Base-by-base conservation (phyloP, 2,797 vertebrate species). In the Chelonia mydas region DNA sequence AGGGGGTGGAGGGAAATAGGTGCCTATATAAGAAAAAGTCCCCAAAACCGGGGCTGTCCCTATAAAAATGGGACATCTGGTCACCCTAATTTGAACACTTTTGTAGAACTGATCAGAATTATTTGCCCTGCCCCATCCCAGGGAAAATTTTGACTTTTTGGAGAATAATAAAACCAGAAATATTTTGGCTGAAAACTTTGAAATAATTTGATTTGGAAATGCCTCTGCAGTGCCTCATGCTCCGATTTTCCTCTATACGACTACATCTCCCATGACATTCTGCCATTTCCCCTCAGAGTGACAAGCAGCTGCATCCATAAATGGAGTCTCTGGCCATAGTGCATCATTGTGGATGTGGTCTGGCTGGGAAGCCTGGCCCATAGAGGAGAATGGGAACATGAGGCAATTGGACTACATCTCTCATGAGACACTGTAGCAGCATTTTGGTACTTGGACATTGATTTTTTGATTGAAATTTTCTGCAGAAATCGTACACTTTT, bases 251-350 rank as follows among this genome's bases (percentile, higher is more conserved):
- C 21, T 25, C 12, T 81, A 23, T 7, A 31, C 84, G 53, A 72
- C 19, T 3, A 6, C 25, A 33, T 55, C 17, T 33, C 0, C 13
- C 23, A 47, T 1, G 0, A 53, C 11, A 84, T 3, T 72, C 31
- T 2, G 88, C 16, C 8, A 1, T 53, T 5, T 27, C 2, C 17
- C 31, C 74, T 94, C 82, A 74, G 65, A 68, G 53, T 41, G 59
- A 47, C 81, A 91, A 89, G 17, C 33, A 5, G 33, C 68, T 16
- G 61, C 61, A 53, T 51, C 8, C 27, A 33, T 4, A 47, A 41
- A 50, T 16, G 45, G 51, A 84, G 53, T 88, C 86, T 19, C 4
- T 72, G 55, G 80, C 31, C n/a, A 68, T 11, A 74, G 4, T 11
- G 5, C 3, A 0, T 76, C 55, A 45, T 3, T 77, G n/a, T 2